These are phyloP conservation scores for Artibeus jamaicensis DNA, from an alignment of 2,797 vertebrate genomes.

Conservation along the genomic window DNA sequence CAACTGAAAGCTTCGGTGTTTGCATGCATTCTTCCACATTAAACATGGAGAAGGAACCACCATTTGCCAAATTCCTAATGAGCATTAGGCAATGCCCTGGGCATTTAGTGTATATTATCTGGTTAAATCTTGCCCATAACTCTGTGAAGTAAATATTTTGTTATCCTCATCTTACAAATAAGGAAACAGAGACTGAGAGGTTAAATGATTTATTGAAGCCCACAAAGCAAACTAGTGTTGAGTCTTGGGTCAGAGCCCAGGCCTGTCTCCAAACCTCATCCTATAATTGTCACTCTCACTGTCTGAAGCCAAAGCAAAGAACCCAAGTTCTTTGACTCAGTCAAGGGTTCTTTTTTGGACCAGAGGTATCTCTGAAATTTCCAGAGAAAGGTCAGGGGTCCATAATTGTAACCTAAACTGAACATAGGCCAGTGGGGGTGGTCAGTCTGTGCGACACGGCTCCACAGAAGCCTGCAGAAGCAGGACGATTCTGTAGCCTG, in stretches of 20 bases:
- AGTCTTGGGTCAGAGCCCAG: neutral
- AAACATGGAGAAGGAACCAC: neutral
- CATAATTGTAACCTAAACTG: neutral
- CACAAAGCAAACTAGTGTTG: neutral
- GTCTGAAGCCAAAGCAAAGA: neutral
- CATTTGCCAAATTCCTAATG: neutral
- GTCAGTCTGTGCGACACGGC: neutral
- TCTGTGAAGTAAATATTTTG: neutral
- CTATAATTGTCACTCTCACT: neutral
- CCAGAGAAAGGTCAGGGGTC: neutral
- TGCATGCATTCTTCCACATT: neutral
- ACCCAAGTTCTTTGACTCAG: neutral
- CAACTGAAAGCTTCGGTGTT: neutral
- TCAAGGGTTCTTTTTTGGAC: neutral
- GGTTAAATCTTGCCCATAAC: slow-evolving; percentile 13
- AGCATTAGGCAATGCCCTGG: neutral
- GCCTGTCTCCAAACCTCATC: neutral
- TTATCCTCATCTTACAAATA: neutral
- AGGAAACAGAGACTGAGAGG: neutral
- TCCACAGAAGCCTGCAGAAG: neutral
- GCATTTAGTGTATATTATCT: neutral
- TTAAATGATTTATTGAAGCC: neutral
- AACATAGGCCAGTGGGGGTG: neutral
- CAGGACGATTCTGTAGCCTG: neutral
- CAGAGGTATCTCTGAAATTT: neutral